Conservation (phyloP, 2,797 vertebrate species). For the Cryptoblepharus egeriae region DNA sequence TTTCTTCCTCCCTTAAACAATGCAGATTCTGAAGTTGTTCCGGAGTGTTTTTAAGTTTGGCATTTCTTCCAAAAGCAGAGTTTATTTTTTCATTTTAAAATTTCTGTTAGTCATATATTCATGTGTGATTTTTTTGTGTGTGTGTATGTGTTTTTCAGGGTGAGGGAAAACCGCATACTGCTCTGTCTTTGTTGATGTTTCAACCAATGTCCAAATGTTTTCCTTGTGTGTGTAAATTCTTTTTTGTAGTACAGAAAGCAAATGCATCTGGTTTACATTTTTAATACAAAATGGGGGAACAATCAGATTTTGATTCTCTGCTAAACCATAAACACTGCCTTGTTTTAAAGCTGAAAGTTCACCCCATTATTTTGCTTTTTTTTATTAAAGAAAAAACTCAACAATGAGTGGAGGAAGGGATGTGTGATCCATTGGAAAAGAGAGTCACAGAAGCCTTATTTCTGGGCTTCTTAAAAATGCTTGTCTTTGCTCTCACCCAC, state of each 20-base stretch:
- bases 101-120: constrained; percentile 61
- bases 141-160: constrained; percentile 32
- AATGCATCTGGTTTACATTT: constrained; percentile 45
- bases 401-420: constrained; percentile 56
- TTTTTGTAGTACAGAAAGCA: constrained; percentile 69
- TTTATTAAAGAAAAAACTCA: constrained; percentile 34
- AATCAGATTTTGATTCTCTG: constrained; percentile 67
- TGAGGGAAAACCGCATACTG: constrained; percentile 37
- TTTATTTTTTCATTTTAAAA: constrained; percentile 28
- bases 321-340: constrained; percentile 63
- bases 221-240: constrained; percentile 43
- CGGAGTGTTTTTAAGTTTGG: constrained; percentile 39
- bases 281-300: constrained; percentile 47
- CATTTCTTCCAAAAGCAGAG: constrained; percentile 42
- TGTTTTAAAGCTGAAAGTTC: constrained; percentile 58
- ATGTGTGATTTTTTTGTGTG: constrained; percentile 50
- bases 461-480: constrained; percentile 44
- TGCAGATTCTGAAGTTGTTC: constrained; percentile 34
- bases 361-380: constrained; percentile 47
- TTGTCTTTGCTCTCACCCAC: constrained; percentile 54
- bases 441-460: constrained; percentile 37
- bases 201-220: constrained; percentile 53
- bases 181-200: constrained; percentile 64
- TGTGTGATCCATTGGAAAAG: constrained; percentile 34
- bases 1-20: constrained; percentile 54